Evolutionary conservation across 1,140 invertebrate species (phyloP).

Genomic region (Papilio helenus): DNA sequence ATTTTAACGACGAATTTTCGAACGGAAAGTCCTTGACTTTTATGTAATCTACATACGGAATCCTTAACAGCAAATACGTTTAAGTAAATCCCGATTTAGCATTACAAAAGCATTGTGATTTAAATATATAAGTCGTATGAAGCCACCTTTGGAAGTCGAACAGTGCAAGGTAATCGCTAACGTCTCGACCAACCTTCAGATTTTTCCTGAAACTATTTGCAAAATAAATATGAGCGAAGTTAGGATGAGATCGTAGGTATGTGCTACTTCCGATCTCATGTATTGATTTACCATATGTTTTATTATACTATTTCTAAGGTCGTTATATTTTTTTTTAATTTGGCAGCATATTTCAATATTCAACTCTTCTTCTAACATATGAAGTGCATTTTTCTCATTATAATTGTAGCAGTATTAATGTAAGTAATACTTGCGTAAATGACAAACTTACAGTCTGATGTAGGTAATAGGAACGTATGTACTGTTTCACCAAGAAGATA

Average conservation of each 20-base stretch:
- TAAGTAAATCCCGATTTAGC: constrained; percentile 45
- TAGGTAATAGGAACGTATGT: no score
- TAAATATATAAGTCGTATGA: constrained; percentile 58
- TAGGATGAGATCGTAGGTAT: constrained; percentile 9
- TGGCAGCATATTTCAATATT: no score
- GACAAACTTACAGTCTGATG: no score
- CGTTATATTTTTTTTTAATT: no score
- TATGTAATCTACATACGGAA: constrained; percentile 20
- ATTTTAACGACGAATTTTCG: not conserved
- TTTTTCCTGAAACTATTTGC: constrained; percentile 57
- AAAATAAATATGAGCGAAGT: constrained; percentile 41
- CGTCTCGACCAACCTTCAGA: constrained; percentile 59
- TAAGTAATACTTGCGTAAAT: no score
- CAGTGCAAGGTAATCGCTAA: constrained; percentile 65
- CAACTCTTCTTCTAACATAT: no score
- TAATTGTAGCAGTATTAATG: no score
- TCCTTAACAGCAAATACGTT: constrained; percentile 35
- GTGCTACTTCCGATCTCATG: not conserved
- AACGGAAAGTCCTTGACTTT: constrained; percentile 13
- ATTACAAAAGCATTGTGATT: constrained; percentile 64
- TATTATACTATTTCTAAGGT: not conserved
- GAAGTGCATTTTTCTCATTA: no score
- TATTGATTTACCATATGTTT: constrained; percentile 9
- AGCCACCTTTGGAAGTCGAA: constrained; percentile 60
- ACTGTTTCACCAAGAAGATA: no score